Evolutionary conservation across 2,797 vertebrate species (phyloP).

Genomic region (Pampus argenteus): DNA sequence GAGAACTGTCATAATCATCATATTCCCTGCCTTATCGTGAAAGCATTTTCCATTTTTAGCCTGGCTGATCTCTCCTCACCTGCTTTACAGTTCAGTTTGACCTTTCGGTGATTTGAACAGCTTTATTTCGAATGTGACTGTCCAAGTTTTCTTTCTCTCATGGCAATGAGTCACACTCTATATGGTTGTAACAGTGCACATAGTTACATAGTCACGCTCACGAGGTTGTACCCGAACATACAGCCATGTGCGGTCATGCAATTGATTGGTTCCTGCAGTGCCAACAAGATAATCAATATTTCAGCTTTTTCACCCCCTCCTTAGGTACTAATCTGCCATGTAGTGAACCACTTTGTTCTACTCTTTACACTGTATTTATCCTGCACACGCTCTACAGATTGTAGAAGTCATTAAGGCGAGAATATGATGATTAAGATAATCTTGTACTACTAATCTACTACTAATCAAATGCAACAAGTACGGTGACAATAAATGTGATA

Average conservation of each 20-base stretch:
- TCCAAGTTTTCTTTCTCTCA: not conserved
- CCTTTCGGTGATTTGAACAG: not conserved
- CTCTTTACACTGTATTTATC: constrained; percentile 41
- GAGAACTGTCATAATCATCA: constrained; percentile 45
- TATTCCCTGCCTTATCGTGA: constrained; percentile 36
- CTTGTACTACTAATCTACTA: constrained; percentile 27
- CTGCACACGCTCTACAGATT: constrained; percentile 26
- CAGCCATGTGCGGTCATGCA: constrained; percentile 58
- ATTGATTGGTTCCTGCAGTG: constrained; percentile 73
- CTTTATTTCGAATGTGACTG: not conserved
- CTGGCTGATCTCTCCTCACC: not conserved
- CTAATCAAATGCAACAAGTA: constrained; percentile 45
- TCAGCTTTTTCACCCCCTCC: constrained; percentile 62
- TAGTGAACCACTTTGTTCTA: constrained; percentile 39
- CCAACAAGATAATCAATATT: constrained; percentile 76
- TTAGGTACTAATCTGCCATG: constrained; percentile 55
- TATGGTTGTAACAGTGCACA: constrained; percentile 16
- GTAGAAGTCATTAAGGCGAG: constrained; percentile 21
- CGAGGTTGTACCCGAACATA: constrained; percentile 36
- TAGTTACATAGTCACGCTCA: constrained; percentile 34
- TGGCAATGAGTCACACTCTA: constrained; percentile 8
- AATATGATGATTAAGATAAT: constrained; percentile 23
- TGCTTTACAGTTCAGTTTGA: not conserved
- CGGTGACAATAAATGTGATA: constrained; percentile 40
- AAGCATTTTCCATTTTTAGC: constrained; percentile 36